Conservation (phyloP, 2,113 vertebrate species). For the Hystrix cristata region DNA sequence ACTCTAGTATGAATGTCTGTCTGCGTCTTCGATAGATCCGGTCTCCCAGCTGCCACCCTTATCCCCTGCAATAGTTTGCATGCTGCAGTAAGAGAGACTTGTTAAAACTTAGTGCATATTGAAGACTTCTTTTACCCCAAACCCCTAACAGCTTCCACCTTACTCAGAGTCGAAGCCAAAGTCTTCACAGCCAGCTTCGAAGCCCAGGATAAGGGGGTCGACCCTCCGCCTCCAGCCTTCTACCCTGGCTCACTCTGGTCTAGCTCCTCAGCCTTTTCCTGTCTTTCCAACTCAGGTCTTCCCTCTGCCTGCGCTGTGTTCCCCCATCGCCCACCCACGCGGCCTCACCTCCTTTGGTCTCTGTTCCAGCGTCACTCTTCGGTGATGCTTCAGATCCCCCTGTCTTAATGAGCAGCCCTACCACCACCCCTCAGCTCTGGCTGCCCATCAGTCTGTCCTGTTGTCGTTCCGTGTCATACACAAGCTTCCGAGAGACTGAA, state of each 20-base stretch:
- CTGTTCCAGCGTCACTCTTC: background rate
- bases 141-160: background rate
- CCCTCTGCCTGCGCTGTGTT: background rate
- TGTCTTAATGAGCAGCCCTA: background rate
- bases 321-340: background rate
- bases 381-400: background rate
- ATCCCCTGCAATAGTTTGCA: background rate
- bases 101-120: background rate
- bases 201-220: background rate
- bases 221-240: background rate
- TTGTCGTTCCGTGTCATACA: background rate
- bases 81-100: background rate
- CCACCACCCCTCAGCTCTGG: background rate
- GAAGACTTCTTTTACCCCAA: background rate
- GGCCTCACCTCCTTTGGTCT: background rate
- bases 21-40: background rate
- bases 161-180: background rate
- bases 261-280: background rate
- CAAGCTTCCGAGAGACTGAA: background rate
- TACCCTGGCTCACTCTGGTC: fast-evolving
- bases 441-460: background rate
- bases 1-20: background rate
- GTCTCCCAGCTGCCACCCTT: background rate
- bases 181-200: background rate
- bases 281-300: background rate